Base-by-base conservation (phyloP, 1,140 invertebrate genomes). In the Oreohelix idahoensis region DNA sequence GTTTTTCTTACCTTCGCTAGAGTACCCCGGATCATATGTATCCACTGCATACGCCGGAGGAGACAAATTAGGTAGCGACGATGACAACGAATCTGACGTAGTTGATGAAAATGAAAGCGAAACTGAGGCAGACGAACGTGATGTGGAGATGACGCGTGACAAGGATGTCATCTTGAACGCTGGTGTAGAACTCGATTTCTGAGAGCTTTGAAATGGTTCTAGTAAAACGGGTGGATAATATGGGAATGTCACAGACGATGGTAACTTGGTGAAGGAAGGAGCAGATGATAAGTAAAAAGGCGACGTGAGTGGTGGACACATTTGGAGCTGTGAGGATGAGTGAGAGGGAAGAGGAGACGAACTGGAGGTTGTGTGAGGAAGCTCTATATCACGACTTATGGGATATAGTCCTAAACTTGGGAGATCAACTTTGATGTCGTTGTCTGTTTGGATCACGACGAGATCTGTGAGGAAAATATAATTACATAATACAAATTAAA, bases 1-100 rank as follows among this genome's bases (percentile, higher is more conserved):
- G n/a, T n/a, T n/a, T n/a, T 45, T 2, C 15, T 70, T 70, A 74
- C 71, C 71, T 35, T 74, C 71, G 26, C 71, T 74, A 8, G 71
- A 74, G 39, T 45, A 74, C 8, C n/a, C 71, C 8, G 5, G 2
- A 45, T 74, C 71, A 58, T 17, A 58, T 4, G 13, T 70, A n/a
- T 70, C 69, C 11, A 17, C 32, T 38, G 36, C 1, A 1, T 5
- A 36, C n/a, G 2, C 11, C 13, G 15, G 69, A 15, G 69, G 23
- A 15, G 69, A 35, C 15, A 13, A 58, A 23, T 23, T 23, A 2
- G 10, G 51, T 4, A 13, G 15, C 26, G n/a, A 11, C 2, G 70
- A 32, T 5, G 70, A 32, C 35, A 36, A 35, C 29, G n/a, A 32
- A 20, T n/a, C n/a, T 35, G 70, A 29, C 32, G n/a, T 35, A 8